Percentiles rank a stretch among this genome's conserved stretches.
Evolutionary conservation across 2,797 vertebrate genomes (phyloP).

Genomic region (Galaxias olidus): DNA sequence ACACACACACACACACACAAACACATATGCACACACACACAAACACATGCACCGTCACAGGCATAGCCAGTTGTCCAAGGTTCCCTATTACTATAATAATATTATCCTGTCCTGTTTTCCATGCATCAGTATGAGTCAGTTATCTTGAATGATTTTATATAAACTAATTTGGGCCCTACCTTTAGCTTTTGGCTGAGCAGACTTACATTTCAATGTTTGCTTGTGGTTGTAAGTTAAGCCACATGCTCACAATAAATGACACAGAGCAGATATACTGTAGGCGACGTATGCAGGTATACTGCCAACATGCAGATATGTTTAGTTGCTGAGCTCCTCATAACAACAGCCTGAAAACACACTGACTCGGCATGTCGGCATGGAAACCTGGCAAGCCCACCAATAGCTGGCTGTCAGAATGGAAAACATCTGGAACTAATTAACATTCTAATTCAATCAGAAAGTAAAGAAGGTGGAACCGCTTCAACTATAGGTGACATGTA

Average conservation of each 20-base stretch:
- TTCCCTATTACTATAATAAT: no score
- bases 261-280: no score
- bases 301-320: conserved; percentile 11
- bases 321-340: conserved; percentile 8
- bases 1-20: not conserved
- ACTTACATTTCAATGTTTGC: no score
- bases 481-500: not conserved
- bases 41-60: conserved; percentile 15
- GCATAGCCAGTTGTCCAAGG: conserved; percentile 18
- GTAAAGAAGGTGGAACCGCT: not conserved
- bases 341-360: conserved; percentile 7
- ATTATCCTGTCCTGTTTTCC: no score
- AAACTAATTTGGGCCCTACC: no score
- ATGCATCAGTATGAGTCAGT: no score
- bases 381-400: not conserved
- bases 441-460: conserved; percentile 5
- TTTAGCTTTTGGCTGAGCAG: no score
- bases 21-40: conserved; percentile 1
- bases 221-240: no score
- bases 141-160: no score
- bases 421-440: conserved; percentile 21
- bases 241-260: no score
- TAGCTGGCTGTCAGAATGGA: not conserved
- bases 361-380: conserved; percentile 22
- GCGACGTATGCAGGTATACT: not conserved